Evolutionary conservation across 1,140 invertebrate species (phyloP).

Genomic region (Olivierus martensii): DNA sequence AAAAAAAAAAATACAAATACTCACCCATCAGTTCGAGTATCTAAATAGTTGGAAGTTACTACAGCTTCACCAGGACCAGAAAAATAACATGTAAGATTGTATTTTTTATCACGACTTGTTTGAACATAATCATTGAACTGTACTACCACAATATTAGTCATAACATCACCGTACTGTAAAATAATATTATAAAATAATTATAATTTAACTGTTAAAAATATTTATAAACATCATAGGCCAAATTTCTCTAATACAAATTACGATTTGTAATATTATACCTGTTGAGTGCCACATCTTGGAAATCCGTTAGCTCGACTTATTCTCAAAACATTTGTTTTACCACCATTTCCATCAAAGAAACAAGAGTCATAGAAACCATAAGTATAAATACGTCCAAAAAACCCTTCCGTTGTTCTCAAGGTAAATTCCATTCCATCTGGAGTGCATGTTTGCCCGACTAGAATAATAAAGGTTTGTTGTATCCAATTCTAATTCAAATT

Average conservation of each 20-base stretch:
- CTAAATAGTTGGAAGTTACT: constrained; percentile 83
- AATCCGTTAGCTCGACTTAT: constrained; percentile 78
- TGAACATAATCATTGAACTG: constrained; percentile 88
- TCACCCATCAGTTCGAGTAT: constrained; percentile 48
- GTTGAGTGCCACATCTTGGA: constrained; percentile 76
- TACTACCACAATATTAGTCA: constrained; percentile 87
- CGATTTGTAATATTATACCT: constrained; percentile 5
- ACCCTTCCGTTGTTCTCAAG: constrained; percentile 68
- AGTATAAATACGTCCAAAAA: constrained; percentile 76
- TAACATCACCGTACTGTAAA: constrained; percentile 66
- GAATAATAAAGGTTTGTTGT: not conserved
- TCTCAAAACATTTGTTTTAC: constrained; percentile 60
- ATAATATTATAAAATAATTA: not conserved
- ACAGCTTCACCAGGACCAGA: constrained; percentile 80
- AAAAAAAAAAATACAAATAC: not conserved
- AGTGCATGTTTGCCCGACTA: constrained; percentile 63
- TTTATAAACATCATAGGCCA: not conserved
- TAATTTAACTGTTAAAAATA: not conserved
- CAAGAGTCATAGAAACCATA: constrained; percentile 83
- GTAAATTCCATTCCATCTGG: constrained; percentile 91
- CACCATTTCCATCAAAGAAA: constrained; percentile 78
- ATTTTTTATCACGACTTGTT: constrained; percentile 75
- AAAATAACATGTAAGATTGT: constrained; percentile 81
- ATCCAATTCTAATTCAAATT: not conserved
- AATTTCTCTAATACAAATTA: not conserved